Evolutionary conservation across 2,113 vertebrate genomes (phyloP).

Genomic region (Anolis carolinensis): DNA sequence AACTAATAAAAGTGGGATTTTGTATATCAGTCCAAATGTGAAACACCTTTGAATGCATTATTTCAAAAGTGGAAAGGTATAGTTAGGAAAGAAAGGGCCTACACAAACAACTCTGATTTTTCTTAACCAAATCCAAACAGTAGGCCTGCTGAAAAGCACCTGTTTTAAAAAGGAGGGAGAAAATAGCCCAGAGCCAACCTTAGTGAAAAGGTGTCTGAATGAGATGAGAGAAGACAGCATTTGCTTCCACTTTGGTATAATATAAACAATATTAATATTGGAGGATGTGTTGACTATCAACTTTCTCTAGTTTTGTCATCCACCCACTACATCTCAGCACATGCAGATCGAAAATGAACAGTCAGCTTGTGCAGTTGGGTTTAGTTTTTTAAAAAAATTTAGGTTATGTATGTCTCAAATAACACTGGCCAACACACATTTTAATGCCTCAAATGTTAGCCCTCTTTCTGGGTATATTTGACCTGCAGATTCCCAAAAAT

Average conservation of each 20-base stretch:
- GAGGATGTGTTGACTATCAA: constrained; percentile 61
- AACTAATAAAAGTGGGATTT: background rate
- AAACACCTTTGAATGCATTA: constrained; percentile 32
- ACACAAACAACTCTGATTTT: constrained; percentile 51
- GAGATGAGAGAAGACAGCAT: background rate
- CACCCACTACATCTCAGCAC: constrained; percentile 62
- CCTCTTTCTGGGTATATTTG: no score
- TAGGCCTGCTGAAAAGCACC: background rate
- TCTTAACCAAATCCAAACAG: background rate
- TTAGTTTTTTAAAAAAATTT: constrained; percentile 33
- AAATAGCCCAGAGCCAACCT: background rate
- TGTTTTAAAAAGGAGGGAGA: background rate
- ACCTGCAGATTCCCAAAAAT: no score
- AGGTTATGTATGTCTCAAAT: constrained; percentile 51
- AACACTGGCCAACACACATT: constrained; percentile 13
- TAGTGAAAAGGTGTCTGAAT: background rate
- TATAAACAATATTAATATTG: constrained; percentile 46
- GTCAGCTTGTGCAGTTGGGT: constrained; percentile 63
- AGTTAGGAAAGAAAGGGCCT: constrained; percentile 68
- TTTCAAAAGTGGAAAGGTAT: constrained; percentile 15
- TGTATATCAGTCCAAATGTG: constrained; percentile 18
- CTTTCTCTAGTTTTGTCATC: constrained; percentile 67
- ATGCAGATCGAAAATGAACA: constrained; percentile 74
- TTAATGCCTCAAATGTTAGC: no score
- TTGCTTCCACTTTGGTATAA: constrained; percentile 26